Conservation (phyloP, 2,797 vertebrate genomes). For the Fundulus diaphanus region DNA sequence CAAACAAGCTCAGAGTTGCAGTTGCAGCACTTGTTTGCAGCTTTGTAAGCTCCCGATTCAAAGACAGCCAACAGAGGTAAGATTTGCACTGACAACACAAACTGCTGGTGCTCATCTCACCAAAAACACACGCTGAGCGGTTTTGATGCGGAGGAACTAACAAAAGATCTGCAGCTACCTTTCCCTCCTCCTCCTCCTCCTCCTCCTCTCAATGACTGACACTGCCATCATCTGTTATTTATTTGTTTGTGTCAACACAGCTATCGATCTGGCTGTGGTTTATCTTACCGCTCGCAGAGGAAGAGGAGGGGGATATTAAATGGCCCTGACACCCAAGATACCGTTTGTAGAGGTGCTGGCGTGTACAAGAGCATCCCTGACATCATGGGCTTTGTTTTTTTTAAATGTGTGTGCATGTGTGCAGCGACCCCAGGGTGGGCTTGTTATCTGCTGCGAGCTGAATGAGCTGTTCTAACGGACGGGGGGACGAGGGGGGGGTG, state of each 20-base stretch:
- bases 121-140: slow-evolving; percentile 42
- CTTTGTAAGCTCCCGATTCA: slow-evolving; percentile 17
- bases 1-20: slow-evolving; percentile 2
- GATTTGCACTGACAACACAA: slow-evolving; percentile 39
- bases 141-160: slow-evolving; percentile 30
- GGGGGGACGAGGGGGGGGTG: slow-evolving; percentile 22
- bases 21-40: slow-evolving; percentile 12
- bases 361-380: slow-evolving; percentile 60
- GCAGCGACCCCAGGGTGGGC: slow-evolving; percentile 71
- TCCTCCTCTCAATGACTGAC: slow-evolving; percentile 34
- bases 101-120: slow-evolving; percentile 34
- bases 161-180: slow-evolving; percentile 64
- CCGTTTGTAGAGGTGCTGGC: slow-evolving; percentile 74
- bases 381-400: slow-evolving; percentile 72
- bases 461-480: slow-evolving; percentile 72
- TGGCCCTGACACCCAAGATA: slow-evolving; percentile 71
- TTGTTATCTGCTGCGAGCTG: slow-evolving; percentile 74
- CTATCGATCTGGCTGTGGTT: slow-evolving; percentile 81
- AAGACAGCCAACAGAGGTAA: slow-evolving; percentile 22
- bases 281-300: slow-evolving; percentile 71
- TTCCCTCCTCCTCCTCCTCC: background rate
- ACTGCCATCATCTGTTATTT: slow-evolving; percentile 78
- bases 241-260: slow-evolving; percentile 80
- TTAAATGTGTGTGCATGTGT: slow-evolving; percentile 43
- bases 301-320: slow-evolving; percentile 75